A percentile compares a stretch with the other conserved stretches of the same genome.
Conservation (phyloP, 2,888 invertebrate genomes). For the Entomobrya proxima region DNA sequence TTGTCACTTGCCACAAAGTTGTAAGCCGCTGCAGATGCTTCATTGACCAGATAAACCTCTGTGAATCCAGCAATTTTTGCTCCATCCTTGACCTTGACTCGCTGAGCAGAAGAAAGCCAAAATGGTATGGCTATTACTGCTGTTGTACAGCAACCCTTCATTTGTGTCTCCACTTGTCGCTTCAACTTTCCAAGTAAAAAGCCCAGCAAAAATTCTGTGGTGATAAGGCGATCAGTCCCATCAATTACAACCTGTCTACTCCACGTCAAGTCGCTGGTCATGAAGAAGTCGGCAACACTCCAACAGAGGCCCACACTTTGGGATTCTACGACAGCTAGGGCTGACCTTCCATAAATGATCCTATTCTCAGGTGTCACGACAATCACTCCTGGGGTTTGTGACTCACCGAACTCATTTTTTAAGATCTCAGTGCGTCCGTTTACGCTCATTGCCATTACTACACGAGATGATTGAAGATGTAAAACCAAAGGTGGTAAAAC, state of each 20-base stretch:
- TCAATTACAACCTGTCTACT: neutral
- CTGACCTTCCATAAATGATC: neutral
- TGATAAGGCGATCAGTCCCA: neutral
- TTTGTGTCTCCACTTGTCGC: neutral
- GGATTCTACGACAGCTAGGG: neutral
- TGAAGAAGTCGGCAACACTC: neutral
- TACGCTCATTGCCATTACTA: slow-evolving; percentile 8
- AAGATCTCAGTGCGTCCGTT: neutral
- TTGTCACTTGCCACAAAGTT: neutral
- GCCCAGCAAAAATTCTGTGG: neutral
- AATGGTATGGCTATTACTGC: slow-evolving; percentile 3
- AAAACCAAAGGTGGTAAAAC: neutral
- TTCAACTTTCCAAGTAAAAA: neutral
- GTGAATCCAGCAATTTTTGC: neutral
- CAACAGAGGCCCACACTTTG: neutral
- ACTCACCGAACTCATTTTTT: neutral
- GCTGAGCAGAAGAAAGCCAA: neutral
- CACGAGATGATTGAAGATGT: neutral
- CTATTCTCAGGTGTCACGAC: neutral
- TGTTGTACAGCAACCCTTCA: neutral
- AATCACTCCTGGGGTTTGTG: neutral
- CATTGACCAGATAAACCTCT: slow-evolving; percentile 1
- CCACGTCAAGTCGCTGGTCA: neutral
- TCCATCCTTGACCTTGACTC: neutral
- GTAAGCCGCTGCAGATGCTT: slow-evolving; percentile 9